Evolutionary conservation across 2,888 invertebrate genomes (phyloP), one percentile per base, ranked within the genome.

Genomic region (Morpho deidamia): DNA sequence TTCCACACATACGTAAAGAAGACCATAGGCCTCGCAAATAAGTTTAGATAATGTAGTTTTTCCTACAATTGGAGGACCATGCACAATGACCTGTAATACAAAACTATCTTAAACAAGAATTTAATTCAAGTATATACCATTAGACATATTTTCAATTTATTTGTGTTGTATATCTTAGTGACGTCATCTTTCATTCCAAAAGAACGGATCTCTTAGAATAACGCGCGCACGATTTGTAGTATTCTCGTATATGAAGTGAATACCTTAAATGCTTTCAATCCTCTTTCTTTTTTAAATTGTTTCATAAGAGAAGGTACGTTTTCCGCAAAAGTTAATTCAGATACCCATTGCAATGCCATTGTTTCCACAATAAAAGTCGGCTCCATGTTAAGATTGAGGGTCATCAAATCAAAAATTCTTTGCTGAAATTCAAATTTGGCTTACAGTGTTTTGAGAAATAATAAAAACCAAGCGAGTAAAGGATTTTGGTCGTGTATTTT

Each of bases 51-150:
- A 63, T 12, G 79, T 83, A 0, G 93, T 92, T 77, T 94, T 94
- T 14, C 94, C 94, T 9, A 91, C 86, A 7, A 92, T 90, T 4
- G 94, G 93, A 12, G 94, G 93, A 1, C 94, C 94, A 61, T 93
- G 91, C 1, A 94, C 72, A 11, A 93, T 39, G 10, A 88, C 71
- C 88, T 88, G 42, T 11, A 51, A 53, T 11, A 11, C 37, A 53
- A 49, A 7, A n/a, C 11, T 11, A 11, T n/a, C n/a, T 45, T n/a
- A 14, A 45, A n/a, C 14, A 32, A 7, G 43, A 8, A 32, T 10
- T 8, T 33, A 8, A 11, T 33, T 7, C 7, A 23, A 32, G 32
- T 32, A 23, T 7, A 14, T 33, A 33, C 23, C 23, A 23, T 23
- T 23, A 23, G 23, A 5, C 5, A 23, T 5, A 23, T 5, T 23